Conservation (phyloP, 2,113 vertebrate genomes). For the Polypterus senegalus region DNA sequence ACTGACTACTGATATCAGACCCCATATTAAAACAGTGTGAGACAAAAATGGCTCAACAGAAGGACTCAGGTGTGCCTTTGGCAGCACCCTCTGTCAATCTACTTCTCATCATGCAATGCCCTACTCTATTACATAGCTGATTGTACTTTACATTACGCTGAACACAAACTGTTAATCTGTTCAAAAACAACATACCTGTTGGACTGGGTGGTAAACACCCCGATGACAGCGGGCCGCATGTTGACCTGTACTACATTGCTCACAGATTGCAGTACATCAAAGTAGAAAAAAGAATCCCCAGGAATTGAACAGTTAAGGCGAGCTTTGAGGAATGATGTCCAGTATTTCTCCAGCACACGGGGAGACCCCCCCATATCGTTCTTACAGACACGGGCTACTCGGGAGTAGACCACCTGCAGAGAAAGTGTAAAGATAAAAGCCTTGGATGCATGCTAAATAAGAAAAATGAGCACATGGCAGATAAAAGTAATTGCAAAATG, state of each 20-base stretch:
- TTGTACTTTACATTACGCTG: too few relatives aligned
- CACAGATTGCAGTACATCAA: conserved; percentile 82
- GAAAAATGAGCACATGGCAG: background rate
- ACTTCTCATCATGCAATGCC: too few relatives aligned
- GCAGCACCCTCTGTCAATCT: too few relatives aligned
- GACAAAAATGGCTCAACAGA: too few relatives aligned
- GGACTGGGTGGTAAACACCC: conserved; percentile 80
- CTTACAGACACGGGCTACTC: conserved; percentile 85
- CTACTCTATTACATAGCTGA: too few relatives aligned
- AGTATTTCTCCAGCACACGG: conserved; percentile 81
- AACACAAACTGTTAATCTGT: too few relatives aligned
- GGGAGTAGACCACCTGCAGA: conserved; percentile 74
- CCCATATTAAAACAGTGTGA: too few relatives aligned
- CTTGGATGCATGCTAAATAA: background rate
- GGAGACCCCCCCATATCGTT: conserved; percentile 87
- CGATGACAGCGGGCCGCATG: conserved; percentile 64
- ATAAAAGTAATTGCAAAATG: background rate
- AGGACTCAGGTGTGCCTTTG: too few relatives aligned
- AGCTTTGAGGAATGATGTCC: conserved; percentile 92
- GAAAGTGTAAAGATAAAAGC: background rate
- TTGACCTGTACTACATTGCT: conserved; percentile 59
- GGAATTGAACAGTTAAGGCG: conserved; percentile 84
- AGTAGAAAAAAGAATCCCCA: conserved; percentile 81
- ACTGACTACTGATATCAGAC: too few relatives aligned
- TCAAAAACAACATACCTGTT: conserved; percentile 59